Conservation (phyloP, 2,113 vertebrate species). For the Pyxicephalus adspersus region DNA sequence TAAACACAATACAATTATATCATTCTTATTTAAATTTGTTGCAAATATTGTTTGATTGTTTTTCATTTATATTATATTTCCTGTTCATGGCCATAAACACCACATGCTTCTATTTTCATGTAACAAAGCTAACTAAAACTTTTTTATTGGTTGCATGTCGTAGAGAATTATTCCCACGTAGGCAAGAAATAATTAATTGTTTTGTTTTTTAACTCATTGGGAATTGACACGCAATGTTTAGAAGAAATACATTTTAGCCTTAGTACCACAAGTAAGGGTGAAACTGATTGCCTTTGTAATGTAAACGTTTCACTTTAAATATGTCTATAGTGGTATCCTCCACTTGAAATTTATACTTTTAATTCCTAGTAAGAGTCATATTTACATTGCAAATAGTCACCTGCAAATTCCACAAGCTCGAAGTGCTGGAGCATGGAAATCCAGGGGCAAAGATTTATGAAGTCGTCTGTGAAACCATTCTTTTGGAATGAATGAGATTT, state of each 20-base stretch:
- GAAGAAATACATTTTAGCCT: neutral
- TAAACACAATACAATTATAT: no score
- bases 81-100: no score
- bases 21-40: no score
- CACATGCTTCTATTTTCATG: no score
- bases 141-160: no score
- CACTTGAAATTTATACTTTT: conserved; percentile 28
- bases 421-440: conserved; percentile 58
- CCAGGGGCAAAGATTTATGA: conserved; percentile 72
- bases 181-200: neutral
- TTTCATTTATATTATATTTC: no score
- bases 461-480: conserved; percentile 73
- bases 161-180: no score
- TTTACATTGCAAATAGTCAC: conserved; percentile 49
- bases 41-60: no score
- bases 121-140: no score
- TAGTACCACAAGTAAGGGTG: neutral
- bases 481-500: conserved; percentile 78
- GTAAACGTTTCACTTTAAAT: neutral
- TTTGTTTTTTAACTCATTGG: neutral
- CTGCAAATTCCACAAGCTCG: conserved; percentile 61
- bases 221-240: neutral
- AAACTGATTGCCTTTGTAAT: conserved; percentile 7
- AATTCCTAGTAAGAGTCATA: conserved; percentile 20
- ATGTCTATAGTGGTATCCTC: conserved; percentile 12